Base-by-base conservation (phyloP, 92 coral and sea anemone genomes). In the Parazoanthus swiftii region DNA sequence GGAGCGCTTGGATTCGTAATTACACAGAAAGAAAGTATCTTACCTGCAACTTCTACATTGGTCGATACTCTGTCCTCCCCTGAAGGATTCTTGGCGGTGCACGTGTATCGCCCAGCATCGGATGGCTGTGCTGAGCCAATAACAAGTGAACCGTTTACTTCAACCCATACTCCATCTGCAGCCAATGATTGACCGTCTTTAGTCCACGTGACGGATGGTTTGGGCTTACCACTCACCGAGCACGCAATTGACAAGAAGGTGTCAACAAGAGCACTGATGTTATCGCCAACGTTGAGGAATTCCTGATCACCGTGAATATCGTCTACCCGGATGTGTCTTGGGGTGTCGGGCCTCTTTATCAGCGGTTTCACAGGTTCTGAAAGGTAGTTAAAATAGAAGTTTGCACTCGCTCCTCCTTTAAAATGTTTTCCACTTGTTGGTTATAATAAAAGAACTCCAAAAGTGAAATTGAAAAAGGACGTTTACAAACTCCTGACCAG, bases 1-100 rank as follows among this genome's bases (percentile, higher is more conserved):
- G 7, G 1, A 51, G 16, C 15, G 16, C 51, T 10, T 13, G 58
- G 58, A 51, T 51, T 51, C 58, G 1, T 51, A 51, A 10, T 51
- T 9, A 51, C 58, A 1, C 58, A 1, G 15, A 63, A 16, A 3
- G 25, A 63, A 37, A 9, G 5, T 15, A 23, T 87, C 94, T 74
- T 39, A 94, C 97, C 92, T 50, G 42, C 82, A n/a, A 90, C 75
- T 67, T 85, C 76, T 11, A 94, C 90, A 73, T 46, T 9, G 38
- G 91, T 85, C 26, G 94, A 63, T 56, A 81, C 91, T n/a, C 83
- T 89, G 70, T 91, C 94, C 86, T 86, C 85, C n/a, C 98, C 98
- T 58, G 85, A 92, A 38, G 83, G 72, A 87, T 90, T 95, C 25
- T 25, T 85, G 70, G 94, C 98, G 5, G 68, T 63, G 25, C 68